Evolutionary conservation across 1,140 invertebrate species (phyloP), one percentile per base, ranked within the genome.

Genomic region (Aphidius gifuensis): DNA sequence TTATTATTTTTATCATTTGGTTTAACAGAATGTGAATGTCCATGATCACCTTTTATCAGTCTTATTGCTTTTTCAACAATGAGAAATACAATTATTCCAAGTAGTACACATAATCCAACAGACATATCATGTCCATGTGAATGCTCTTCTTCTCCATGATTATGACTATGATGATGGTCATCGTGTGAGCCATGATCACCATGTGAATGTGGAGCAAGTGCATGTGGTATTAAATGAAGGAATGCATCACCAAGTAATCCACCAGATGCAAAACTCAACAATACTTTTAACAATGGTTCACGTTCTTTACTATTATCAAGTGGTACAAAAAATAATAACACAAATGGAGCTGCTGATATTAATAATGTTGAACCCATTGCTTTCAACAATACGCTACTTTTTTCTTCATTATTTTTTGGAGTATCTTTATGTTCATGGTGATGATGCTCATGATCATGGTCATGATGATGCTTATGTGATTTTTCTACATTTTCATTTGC

Each of bases 241-340:
- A 98, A 98, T 5, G 96, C 95, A 84, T 98, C 96, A 7, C 96
- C 96, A 3, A 98, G 82, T 9, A 98, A 81, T 63, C 96, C 95
- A 54, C 96, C 96, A 6, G 94, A 96, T 6, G 94, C 96, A 83
- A 98, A 98, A 62, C 92, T 94, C 16, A 98, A 80, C 11, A 98
- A 80, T 46, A 97, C 85, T 80, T 97, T 97, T 9, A 98, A 78
- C 32, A 95, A 78, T 1, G 92, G 89, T 74, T 95, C 86, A 71
- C 90, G 88, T 72, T 93, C 88, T 54, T 88, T 87, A 43, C 87
- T 90, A 68, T 95, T 94, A 71, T 96, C 90, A 54, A 99, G 81
- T 1, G 96, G 97, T 69, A 99, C 93, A 60, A 97, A 87, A 71
- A 97, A 93, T 2, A 99, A 83, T 62, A 99, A 91, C 21, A 98